These are phyloP conservation scores for Erethizon dorsatum DNA, from an alignment of 2,797 vertebrate genomes.

Conservation along the genomic window DNA sequence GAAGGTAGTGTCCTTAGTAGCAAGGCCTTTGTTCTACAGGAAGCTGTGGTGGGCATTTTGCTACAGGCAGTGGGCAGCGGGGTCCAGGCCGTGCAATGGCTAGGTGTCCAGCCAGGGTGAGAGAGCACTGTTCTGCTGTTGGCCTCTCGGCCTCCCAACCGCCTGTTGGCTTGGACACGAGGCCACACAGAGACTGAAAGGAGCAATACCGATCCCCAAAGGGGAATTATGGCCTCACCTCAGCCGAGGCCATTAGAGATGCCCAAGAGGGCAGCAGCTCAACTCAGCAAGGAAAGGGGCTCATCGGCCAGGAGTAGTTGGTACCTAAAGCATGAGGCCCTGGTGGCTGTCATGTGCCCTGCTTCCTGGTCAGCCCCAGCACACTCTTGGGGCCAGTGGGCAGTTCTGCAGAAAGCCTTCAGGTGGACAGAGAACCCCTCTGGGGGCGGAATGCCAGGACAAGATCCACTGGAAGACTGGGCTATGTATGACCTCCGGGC, in stretches of 20 bases:
- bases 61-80: neutral
- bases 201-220: neutral
- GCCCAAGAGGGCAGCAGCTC: slow-evolving; percentile 68
- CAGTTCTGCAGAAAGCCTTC: neutral
- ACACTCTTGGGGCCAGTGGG: neutral
- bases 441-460: neutral
- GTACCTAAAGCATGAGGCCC: slow-evolving; percentile 19
- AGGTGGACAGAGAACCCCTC: neutral
- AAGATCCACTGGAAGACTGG: neutral
- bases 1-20: slow-evolving; percentile 77
- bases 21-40: slow-evolving; percentile 74
- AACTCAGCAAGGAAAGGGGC: slow-evolving; percentile 21
- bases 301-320: slow-evolving; percentile 79
- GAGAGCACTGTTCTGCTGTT: slow-evolving; percentile 28
- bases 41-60: slow-evolving; percentile 62
- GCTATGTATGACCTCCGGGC: neutral
- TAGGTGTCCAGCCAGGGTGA: neutral
- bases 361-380: too few relatives aligned
- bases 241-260: neutral
- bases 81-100: neutral
- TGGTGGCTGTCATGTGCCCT: rapidly evolving
- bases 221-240: slow-evolving; percentile 58
- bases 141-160: slow-evolving; percentile 30
- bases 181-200: slow-evolving; percentile 64
- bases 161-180: neutral